These are phyloP conservation scores for Tragelaphus eurycerus DNA, from an alignment of 2,797 vertebrate genomes.

Conservation along the genomic window DNA sequence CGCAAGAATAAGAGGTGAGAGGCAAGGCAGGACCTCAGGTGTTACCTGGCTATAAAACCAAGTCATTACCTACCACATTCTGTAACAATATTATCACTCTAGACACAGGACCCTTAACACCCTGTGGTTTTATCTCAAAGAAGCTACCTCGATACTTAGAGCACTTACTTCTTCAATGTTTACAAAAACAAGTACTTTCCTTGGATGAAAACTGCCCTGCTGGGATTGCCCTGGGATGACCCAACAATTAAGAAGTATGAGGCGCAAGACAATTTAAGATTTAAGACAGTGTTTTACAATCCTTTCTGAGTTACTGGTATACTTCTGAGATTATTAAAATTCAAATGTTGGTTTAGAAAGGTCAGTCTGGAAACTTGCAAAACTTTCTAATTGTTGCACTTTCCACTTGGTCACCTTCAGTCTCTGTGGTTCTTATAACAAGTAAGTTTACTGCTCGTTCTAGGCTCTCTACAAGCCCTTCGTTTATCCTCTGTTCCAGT, in stretches of 20 bases:
- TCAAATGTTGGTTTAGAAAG: neutral
- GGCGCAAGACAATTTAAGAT: neutral
- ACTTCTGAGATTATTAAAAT: constrained; percentile 45
- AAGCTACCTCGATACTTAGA: constrained; percentile 66
- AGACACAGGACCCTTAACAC: neutral
- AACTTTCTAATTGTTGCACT: neutral
- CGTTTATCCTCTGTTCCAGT: neutral
- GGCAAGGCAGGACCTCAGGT: neutral
- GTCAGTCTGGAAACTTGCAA: constrained; percentile 4
- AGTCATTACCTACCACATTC: neutral
- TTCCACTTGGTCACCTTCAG: neutral
- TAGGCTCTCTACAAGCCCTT: neutral
- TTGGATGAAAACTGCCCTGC: neutral
- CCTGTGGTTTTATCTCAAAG: constrained; percentile 38
- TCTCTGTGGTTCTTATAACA: neutral
- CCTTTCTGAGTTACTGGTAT: neutral
- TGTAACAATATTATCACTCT: constrained; percentile 25
- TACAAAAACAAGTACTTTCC: neutral
- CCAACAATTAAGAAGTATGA: neutral
- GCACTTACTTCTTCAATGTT: constrained; percentile 59
- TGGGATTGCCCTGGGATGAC: neutral
- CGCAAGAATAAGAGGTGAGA: constrained; percentile 28
- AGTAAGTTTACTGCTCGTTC: neutral
- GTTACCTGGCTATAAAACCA: neutral
- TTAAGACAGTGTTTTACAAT: neutral